Conservation (phyloP, 2,113 vertebrate genomes). For the Brachypteracias leptosomus region DNA sequence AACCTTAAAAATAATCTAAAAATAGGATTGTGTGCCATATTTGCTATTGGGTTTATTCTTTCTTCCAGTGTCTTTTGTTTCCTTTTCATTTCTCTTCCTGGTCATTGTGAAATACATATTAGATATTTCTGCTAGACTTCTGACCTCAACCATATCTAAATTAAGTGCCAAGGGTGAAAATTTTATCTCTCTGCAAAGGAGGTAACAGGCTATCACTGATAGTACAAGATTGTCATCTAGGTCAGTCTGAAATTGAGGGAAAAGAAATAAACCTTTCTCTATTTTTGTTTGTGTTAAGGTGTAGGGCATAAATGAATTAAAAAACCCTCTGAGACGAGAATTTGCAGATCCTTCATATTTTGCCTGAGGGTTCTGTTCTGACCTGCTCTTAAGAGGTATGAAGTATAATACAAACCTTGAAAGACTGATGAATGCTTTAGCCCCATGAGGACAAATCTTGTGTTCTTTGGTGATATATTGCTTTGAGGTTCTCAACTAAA, state of each 20-base stretch:
- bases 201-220: neutral
- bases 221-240: neutral
- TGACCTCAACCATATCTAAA: neutral
- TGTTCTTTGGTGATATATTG: neutral
- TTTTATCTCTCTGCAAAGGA: neutral
- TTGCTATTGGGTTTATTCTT: neutral
- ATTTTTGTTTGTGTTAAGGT: neutral
- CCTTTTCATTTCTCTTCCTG: neutral
- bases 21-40: neutral
- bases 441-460: neutral
- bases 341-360: neutral
- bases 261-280: neutral
- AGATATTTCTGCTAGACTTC: neutral
- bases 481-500: neutral
- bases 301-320: neutral
- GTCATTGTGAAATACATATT: neutral
- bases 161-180: neutral
- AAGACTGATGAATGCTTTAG: neutral
- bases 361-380: neutral
- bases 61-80: neutral
- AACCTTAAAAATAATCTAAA: neutral
- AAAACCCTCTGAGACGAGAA: neutral
- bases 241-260: neutral
- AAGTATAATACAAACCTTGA: neutral
- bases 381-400: neutral